Conservation (phyloP, 2,888 invertebrate genomes). For the Pegoplata infirma region DNA sequence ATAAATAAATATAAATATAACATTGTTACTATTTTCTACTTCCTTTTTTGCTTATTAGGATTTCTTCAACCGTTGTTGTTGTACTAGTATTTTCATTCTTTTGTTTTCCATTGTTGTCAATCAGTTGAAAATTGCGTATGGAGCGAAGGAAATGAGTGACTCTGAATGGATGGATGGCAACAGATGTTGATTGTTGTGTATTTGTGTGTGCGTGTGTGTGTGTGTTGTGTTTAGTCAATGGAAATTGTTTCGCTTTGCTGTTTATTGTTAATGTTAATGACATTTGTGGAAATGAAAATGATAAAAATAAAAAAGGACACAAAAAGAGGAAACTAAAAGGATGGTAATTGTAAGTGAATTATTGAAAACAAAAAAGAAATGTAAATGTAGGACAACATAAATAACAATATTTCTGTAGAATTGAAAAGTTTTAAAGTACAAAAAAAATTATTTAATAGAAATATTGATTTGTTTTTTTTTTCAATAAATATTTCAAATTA, state of each 20-base stretch:
- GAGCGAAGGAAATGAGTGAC: conserved; percentile 4
- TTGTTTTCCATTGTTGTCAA: conserved; percentile 43
- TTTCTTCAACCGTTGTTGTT: too few relatives aligned
- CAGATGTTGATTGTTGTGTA: conserved; percentile 34
- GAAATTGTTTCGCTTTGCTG: conserved; percentile 25
- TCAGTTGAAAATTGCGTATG: conserved; percentile 24
- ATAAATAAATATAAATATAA: too few relatives aligned
- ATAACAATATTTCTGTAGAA: too few relatives aligned
- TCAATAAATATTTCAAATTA: too few relatives aligned
- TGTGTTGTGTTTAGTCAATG: conserved; percentile 23
- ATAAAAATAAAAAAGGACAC: not conserved
- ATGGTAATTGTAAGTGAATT: conserved; percentile 24
- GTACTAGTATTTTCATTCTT: not conserved
- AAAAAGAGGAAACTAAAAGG: conserved; percentile 12
- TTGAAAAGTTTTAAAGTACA: too few relatives aligned
- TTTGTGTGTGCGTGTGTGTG: not conserved
- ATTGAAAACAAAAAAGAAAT: too few relatives aligned
- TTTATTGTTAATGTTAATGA: conserved; percentile 44
- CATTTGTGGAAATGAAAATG: conserved; percentile 51
- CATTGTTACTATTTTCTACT: too few relatives aligned
- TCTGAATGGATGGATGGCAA: too few relatives aligned
- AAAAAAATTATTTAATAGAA: not conserved
- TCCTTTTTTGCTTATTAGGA: too few relatives aligned
- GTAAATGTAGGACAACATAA: not conserved
- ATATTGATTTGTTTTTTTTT: too few relatives aligned